Evolutionary conservation across 2,797 vertebrate species (phyloP).

Genomic region (Sparidentex hasta): DNA sequence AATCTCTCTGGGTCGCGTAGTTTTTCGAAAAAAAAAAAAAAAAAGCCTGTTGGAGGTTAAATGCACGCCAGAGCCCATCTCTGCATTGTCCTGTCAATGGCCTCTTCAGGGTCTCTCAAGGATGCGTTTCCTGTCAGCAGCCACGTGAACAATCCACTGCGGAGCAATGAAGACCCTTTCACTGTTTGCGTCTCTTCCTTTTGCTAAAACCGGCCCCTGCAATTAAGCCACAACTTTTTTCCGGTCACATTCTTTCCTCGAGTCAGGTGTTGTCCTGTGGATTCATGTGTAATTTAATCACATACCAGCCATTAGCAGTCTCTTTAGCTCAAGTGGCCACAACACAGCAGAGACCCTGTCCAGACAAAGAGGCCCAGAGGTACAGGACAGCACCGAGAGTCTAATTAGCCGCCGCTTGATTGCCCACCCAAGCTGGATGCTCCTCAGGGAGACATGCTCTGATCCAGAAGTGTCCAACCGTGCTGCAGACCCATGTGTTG

Average conservation of each 20-base stretch:
- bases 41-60: constrained; percentile 62
- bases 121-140: constrained; percentile 12
- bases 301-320: constrained; percentile 36
- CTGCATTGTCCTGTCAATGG: constrained; percentile 30
- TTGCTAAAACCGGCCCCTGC: neutral
- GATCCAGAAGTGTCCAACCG: constrained; percentile 49
- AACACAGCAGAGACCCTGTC: constrained; percentile 46
- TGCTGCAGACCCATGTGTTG: constrained; percentile 41
- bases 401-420: constrained; percentile 61
- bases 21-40: too few relatives aligned
- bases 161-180: neutral
- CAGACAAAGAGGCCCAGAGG: constrained; percentile 50
- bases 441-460: constrained; percentile 41
- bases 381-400: constrained; percentile 29
- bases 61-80: neutral
- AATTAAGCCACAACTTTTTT: neutral
- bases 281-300: constrained; percentile 50
- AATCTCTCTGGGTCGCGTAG: constrained; percentile 24
- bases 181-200: neutral
- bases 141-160: constrained; percentile 17
- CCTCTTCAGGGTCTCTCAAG: constrained; percentile 12
- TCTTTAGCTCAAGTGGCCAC: constrained; percentile 35
- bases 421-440: constrained; percentile 46
- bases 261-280: constrained; percentile 32
- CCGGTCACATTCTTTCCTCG: constrained; percentile 11